These are phyloP conservation scores for Axea sp. DNA, from an alignment of 2,888 invertebrate species.

Conservation along the genomic window DNA sequence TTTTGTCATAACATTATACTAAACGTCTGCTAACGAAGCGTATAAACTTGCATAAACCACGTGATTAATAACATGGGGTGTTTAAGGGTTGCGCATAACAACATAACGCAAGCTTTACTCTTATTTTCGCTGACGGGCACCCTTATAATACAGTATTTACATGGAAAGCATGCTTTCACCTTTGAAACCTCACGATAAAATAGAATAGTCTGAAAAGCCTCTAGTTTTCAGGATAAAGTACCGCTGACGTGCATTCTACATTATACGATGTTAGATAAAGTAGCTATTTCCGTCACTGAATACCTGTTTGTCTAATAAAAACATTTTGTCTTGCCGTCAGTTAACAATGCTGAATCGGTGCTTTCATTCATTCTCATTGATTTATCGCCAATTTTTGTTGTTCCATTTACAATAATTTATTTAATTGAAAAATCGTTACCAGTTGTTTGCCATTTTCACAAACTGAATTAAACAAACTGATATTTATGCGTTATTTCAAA, in stretches of 20 bases:
- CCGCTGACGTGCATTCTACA: constrained; percentile 65
- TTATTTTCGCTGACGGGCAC: constrained; percentile 43
- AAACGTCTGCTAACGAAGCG: constrained; percentile 53
- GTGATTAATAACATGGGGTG: constrained; percentile 49
- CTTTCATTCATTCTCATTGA: constrained; percentile 4
- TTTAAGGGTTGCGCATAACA: constrained; percentile 44
- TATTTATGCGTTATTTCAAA: too few species aligned
- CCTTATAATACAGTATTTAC: constrained; percentile 52
- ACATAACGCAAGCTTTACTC: constrained; percentile 39
- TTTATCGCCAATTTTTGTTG: not conserved
- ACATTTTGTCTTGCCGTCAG: constrained; percentile 29
- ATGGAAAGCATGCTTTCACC: constrained; percentile 53
- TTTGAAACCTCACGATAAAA: constrained; percentile 48
- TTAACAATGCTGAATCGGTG: constrained; percentile 10
- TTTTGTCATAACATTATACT: constrained; percentile 44
- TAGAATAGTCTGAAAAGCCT: constrained; percentile 49
- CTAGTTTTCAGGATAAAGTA: constrained; percentile 64
- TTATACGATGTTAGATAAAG: constrained; percentile 51
- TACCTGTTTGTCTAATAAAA: constrained; percentile 42
- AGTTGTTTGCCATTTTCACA: too few species aligned
- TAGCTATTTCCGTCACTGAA: constrained; percentile 44
- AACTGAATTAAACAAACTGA: too few species aligned
- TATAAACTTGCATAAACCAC: constrained; percentile 46
- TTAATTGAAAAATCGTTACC: too few species aligned
- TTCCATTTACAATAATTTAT: not conserved